Percentiles rank a stretch among this genome's conserved stretches.
These are phyloP conservation scores for Chydorus sphaericus DNA, from an alignment of 2,888 invertebrate species.

Conservation along the genomic window DNA sequence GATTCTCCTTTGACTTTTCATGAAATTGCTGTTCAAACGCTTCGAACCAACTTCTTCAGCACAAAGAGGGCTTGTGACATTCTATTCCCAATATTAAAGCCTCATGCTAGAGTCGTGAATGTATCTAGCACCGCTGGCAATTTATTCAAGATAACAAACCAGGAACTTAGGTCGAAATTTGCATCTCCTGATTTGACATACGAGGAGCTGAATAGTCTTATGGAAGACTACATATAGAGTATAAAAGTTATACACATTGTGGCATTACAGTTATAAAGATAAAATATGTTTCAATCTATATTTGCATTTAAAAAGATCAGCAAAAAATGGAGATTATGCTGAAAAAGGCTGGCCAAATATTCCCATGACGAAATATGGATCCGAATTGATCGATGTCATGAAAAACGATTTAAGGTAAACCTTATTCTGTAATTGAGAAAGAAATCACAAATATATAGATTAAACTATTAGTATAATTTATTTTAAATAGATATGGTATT, in stretches of 20 bases:
- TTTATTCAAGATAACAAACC: conserved; percentile 42
- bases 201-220: conserved; percentile 41
- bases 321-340: conserved; percentile 34
- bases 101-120: conserved; percentile 58
- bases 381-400: too few species aligned
- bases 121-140: conserved; percentile 54
- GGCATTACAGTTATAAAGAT: too few species aligned
- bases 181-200: conserved; percentile 40
- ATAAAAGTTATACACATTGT: background rate
- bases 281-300: too few species aligned
- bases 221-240: conserved; percentile 51
- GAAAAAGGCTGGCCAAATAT: conserved; percentile 19
- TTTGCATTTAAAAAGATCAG: conserved; percentile 22
- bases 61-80: conserved; percentile 46
- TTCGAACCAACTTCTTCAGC: conserved; percentile 52
- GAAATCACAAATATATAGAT: too few species aligned
- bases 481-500: too few species aligned
- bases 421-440: too few species aligned
- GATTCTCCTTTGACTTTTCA: conserved; percentile 42
- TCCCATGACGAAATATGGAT: too few species aligned
- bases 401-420: too few species aligned
- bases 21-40: conserved; percentile 52
- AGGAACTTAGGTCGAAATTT: conserved; percentile 39
- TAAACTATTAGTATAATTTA: too few species aligned
- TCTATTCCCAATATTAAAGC: conserved; percentile 52